Evolutionary conservation across 2,797 vertebrate species (phyloP), one percentile per base, ranked within the genome.

Genomic region (Sebastes reedi): DNA sequence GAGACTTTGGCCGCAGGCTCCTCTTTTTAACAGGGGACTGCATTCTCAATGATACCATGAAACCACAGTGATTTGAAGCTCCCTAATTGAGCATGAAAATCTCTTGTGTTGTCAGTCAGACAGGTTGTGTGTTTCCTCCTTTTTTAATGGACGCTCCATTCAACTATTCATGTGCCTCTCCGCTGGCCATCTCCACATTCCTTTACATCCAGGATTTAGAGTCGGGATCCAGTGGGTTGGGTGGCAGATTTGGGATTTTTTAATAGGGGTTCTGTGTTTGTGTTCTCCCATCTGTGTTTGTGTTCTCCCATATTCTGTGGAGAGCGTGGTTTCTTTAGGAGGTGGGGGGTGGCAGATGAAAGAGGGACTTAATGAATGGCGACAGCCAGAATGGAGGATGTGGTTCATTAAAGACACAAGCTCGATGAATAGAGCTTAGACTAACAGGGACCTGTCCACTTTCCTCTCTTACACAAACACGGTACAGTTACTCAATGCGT

Each of bases 371-470:
- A 95, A 96, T 96, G 94, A 96, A 95, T 92, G 90, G 91, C 72
- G 94, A 95, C 94, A 89, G 91, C 82, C 91, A 84, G 86, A 94
- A 90, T 89, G 77, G 93, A 95, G 94, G 95, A 95, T 95, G 95
- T 95, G 95, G 94, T 95, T 95, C 94, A 94, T 96, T 96, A 95
- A 91, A 93, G 90, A 94, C 93, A 94, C 94, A 94, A 93, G 93
- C 88, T 88, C 74, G 79, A 90, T 95, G 93, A 96, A 95, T 92
- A 80, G 91, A 92, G 91, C 89, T 91, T 89, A 91, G 85, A 93
- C 91, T 92, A 92, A 93, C 91, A 91, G 76, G 79, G 84, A 91
- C 82, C 92, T 94, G 92, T 89, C 81, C 81, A 83, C 84, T 90
- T 68, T 91, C 85, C 82, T 78, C 76, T 84, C 88, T 80, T 79